Percentiles rank a stretch among this genome's conserved stretches.
phyloP scores from a whole-genome alignment of 35 echinoderm and acorn worm genomes.

The Apostichopus californicus region DNA sequence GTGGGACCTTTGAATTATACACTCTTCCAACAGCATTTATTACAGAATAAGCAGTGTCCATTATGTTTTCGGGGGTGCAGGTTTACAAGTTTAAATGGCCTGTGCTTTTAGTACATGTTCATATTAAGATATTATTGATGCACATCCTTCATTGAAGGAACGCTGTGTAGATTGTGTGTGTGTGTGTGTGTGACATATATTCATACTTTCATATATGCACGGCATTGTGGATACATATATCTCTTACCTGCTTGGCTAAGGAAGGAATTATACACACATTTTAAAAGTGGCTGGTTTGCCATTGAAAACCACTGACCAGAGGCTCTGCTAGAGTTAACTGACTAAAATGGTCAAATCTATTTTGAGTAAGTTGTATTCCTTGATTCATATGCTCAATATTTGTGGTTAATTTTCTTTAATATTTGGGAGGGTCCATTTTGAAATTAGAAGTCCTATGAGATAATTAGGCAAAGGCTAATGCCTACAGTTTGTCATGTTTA shows the following conservation, averaged over 20 bases:
- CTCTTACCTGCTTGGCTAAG: background rate
- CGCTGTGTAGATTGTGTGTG: no score
- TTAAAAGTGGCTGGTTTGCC: background rate
- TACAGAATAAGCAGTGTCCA: background rate
- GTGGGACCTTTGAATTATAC: no score
- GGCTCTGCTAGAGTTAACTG: background rate
- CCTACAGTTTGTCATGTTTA: no score
- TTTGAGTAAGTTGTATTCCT: background rate
- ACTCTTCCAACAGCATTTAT: no score
- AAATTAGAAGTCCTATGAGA: no score
- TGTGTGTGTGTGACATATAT: no score
- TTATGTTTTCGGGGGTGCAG: background rate
- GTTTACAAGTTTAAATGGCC: background rate
- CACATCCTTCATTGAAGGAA: background rate
- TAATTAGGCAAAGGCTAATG: no score
- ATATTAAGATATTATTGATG: background rate
- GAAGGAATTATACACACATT: background rate
- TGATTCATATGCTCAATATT: no score
- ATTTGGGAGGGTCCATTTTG: no score
- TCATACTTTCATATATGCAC: no score
- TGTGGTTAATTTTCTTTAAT: no score
- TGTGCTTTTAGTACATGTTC: background rate
- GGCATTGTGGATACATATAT: background rate
- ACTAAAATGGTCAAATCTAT: constrained; percentile 4
- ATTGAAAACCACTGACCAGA: background rate